phyloP scores from a whole-genome alignment of 2,113 vertebrate genomes.

The Buteo buteo region DNA sequence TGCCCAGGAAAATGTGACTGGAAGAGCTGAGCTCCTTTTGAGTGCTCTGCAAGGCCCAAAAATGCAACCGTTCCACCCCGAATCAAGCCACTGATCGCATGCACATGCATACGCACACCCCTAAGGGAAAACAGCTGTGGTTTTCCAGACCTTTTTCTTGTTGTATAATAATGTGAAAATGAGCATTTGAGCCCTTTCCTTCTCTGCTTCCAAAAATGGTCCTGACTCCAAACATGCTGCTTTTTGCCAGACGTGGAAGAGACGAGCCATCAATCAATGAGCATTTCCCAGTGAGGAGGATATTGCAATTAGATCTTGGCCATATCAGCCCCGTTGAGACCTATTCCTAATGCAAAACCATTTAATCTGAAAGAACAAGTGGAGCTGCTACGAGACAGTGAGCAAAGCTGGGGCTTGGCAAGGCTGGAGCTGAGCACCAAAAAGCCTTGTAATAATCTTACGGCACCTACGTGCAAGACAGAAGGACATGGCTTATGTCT shows the following conservation, averaged over 20 bases:
- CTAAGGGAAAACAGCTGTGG: neutral
- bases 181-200: neutral
- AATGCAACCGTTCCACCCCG: neutral
- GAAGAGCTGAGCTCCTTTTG: neutral
- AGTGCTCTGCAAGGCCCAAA: neutral
- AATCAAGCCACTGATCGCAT: neutral
- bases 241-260: neutral
- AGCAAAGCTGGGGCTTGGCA: neutral
- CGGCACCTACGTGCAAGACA: neutral
- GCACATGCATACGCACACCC: too few species aligned
- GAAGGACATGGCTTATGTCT: neutral
- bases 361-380: neutral
- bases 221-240: neutral
- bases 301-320: neutral
- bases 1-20: neutral
- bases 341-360: neutral
- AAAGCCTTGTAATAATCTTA: neutral
- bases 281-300: neutral
- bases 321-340: neutral
- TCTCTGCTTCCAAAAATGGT: neutral
- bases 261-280: accelerated
- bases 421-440: neutral
- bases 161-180: neutral
- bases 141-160: neutral
- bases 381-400: accelerated